These are phyloP conservation scores for Hydrochoerus hydrochaeris DNA, from an alignment of 2,113 vertebrate species.

Conservation along the genomic window DNA sequence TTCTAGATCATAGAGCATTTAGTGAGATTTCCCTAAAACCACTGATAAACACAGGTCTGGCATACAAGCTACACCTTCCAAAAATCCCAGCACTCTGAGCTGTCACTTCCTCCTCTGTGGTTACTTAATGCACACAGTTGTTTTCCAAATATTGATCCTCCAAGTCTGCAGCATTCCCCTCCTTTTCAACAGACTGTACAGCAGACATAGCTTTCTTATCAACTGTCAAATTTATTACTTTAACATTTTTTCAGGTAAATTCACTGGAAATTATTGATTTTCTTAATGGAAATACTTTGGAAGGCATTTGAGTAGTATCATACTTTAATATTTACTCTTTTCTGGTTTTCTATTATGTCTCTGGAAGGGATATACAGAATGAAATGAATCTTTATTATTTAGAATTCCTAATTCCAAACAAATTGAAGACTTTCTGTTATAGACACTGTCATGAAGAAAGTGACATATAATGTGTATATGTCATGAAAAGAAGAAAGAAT, in stretches of 20 bases:
- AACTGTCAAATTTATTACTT: background rate
- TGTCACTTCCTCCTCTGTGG: background rate
- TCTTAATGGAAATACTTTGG: conserved; percentile 59
- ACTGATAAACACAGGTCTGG: background rate
- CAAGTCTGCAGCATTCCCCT: background rate
- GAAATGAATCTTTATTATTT: conserved; percentile 74
- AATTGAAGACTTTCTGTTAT: conserved; percentile 70
- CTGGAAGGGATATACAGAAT: conserved; percentile 42
- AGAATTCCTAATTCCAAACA: conserved; percentile 65
- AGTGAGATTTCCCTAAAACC: background rate
- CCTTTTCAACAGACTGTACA: background rate
- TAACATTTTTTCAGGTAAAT: background rate
- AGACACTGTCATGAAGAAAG: conserved; percentile 73
- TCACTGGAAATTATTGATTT: conserved; percentile 46
- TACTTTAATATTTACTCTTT: conserved; percentile 61
- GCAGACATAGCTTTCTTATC: background rate
- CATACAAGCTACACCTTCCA: background rate
- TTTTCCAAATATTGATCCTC: background rate
- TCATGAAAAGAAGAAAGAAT: conserved; percentile 61
- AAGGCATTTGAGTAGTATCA: conserved; percentile 48
- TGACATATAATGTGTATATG: conserved; percentile 50
- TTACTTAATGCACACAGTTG: too few relatives aligned
- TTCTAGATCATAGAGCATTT: background rate
- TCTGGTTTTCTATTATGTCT: conserved; percentile 54
- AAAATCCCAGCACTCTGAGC: background rate